Evolutionary conservation across 2,888 invertebrate species (phyloP), one percentile per base, ranked within the genome.

Genomic region (Bembecia ichneumoniformis): DNA sequence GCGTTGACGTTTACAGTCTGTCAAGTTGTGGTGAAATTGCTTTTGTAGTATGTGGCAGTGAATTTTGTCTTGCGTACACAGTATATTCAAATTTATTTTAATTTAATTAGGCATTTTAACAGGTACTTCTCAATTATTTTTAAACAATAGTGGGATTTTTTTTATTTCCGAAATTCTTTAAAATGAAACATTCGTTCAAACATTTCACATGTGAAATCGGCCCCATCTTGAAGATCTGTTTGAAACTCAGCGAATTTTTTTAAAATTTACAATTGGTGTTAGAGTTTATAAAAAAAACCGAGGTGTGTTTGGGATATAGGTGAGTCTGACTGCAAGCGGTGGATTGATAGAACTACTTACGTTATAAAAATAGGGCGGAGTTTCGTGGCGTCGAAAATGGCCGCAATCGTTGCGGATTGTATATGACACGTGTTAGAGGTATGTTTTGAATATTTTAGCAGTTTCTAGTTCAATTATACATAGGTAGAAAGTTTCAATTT

Each of bases 221-320:
- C 9, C 28, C 28, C 28, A 28, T 35, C 63, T 70, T 68, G 70
- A 72, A 68, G 70, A 57, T 68, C 66, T 64, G 68, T 68, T 57
- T 51, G 28, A 47, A 58, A 58, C 68, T 70, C 71, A 69, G 68
- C 70, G 66, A 50, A 58, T 58, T 55, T 44, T 44, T 10, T 14
- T 51, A 57, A 60, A 60, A 58, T 46, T 55, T 60, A 57, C 70
- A 73, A 81, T 81, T 81, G 82, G 77, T 80, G 79, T 81, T 81
- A 77, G 77, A 72, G 65, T 68, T 28, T 28, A 28, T 70, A 68
- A 56, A 58, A 57, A 51, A 65, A 65, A 68, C 78, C 74, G 77
- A 73, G 78, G 79, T 80, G 69, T 73, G 82, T 77, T 79, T 82
- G 83, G 83, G 83, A 82, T 82, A 80, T 81, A 28, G 28, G 28